A percentile compares a stretch with the other conserved stretches of the same genome.
Conservation (phyloP, 2,888 invertebrate species). For the Opisthograptis luteolata region DNA sequence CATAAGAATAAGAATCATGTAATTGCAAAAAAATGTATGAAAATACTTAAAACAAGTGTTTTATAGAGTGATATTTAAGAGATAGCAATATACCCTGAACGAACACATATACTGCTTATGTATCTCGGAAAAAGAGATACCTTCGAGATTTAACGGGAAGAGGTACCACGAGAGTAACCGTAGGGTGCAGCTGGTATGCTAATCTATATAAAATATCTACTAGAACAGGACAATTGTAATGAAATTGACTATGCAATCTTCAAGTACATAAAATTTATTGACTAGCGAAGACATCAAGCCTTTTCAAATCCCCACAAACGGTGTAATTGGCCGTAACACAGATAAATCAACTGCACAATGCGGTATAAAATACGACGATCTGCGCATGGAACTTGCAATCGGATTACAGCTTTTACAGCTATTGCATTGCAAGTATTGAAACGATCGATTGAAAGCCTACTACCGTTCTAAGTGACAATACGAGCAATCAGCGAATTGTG, state of each 20-base stretch:
- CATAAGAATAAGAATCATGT: no score
- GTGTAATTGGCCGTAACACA: constrained; percentile 62
- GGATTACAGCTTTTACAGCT: constrained; percentile 57
- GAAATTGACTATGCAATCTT: constrained; percentile 1
- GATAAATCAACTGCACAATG: constrained; percentile 70
- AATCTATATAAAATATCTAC: no score
- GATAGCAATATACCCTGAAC: no score
- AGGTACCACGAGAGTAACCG: no score
- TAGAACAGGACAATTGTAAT: neutral
- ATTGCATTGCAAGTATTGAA: constrained; percentile 42
- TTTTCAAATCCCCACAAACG: constrained; percentile 55
- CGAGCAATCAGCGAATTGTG: constrained; percentile 56
- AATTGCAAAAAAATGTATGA: no score
- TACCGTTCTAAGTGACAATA: constrained; percentile 57
- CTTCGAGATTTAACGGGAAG: no score
- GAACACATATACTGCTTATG: no score
- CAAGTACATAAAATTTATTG: constrained; percentile 25
- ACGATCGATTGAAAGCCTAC: constrained; percentile 23
- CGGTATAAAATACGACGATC: constrained; percentile 58
- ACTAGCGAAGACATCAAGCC: constrained; percentile 28
- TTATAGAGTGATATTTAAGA: no score
- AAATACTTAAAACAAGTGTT: no score
- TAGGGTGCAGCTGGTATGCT: no score
- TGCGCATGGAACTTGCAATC: constrained; percentile 47
- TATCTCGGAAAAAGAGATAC: no score